A percentile compares a stretch with the other conserved stretches of the same genome.
Evolutionary conservation across 2,888 invertebrate genomes (phyloP).

Genomic region (Xestia c-nigrum): DNA sequence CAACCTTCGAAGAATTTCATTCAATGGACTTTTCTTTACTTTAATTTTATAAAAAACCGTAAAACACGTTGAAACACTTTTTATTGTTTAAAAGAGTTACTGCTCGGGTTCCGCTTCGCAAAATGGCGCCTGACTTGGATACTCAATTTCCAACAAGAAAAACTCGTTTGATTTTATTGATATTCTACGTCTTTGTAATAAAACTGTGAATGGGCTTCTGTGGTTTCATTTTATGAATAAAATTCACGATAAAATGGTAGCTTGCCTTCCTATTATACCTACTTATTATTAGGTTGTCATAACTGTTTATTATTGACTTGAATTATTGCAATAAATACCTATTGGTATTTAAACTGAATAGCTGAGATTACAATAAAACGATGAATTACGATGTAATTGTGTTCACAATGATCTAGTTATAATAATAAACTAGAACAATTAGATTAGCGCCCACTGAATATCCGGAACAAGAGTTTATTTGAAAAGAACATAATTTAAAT

Average conservation of each 20-base stretch:
- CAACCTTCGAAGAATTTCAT: slow-evolving; percentile 9
- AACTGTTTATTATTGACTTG: slow-evolving; percentile 31
- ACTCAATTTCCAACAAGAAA: slow-evolving; percentile 43
- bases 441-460: slow-evolving; percentile 2
- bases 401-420: slow-evolving; percentile 19
- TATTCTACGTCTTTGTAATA: slow-evolving; percentile 45
- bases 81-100: slow-evolving; percentile 58
- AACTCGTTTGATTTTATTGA: slow-evolving; percentile 46
- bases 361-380: slow-evolving; percentile 14
- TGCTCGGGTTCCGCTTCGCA: slow-evolving; percentile 45
- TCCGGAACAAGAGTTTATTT: too few species aligned
- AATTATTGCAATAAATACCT: slow-evolving; percentile 47
- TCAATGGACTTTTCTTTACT: slow-evolving; percentile 29
- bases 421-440: slow-evolving; percentile 31
- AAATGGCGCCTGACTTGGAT: slow-evolving; percentile 47
- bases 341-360: slow-evolving; percentile 32
- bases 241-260: slow-evolving; percentile 36
- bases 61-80: slow-evolving; percentile 39
- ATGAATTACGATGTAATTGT: slow-evolving; percentile 38
- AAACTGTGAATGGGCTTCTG: slow-evolving; percentile 50
- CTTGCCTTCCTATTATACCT: slow-evolving; percentile 7
- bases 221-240: slow-evolving; percentile 39
- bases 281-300: slow-evolving; percentile 42
- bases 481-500: not conserved
- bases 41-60: slow-evolving; percentile 53